Base-by-base conservation (phyloP, 2,113 vertebrate genomes). In the Psettodes erumei region DNA sequence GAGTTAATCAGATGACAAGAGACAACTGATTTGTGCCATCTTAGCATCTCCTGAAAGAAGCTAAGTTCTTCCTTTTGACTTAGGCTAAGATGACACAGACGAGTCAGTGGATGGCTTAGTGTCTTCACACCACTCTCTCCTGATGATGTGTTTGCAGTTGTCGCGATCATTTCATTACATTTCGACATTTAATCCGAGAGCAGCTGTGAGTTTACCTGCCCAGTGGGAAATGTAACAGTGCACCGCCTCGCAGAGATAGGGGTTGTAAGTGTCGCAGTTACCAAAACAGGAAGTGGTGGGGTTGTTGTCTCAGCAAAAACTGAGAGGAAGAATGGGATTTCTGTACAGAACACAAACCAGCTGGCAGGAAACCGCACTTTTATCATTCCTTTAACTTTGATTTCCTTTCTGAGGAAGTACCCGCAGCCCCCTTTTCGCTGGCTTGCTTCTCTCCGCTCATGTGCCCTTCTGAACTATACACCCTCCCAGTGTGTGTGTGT, bases 291-390 rank as follows among this genome's bases (percentile, higher is more conserved):
- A 94, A 94, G 86, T 79, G 74, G 68, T 67, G 56, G 35, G 63
- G 86, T 91, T 92, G 91, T 94, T 93, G 89, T 90, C 88, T 94
- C 93, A 95, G 93, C 93, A 93, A 86, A 91, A 90, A 87, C 58
- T 15, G 71, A 92, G 87, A 92, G 93, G 93, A 94, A 92, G 90
- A 93, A 74, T 86, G 87, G 88, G 90, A 94, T 93, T 93, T 90
- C 90, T 91, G 88, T 79, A 64, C 90, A 77, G 86, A 94, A 94
- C 90, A 90, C 90, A 86, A 90, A 93, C 63, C 93, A 95, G 93
- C 94, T 95, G 94, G 88, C 93, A 95, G 95, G 94, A 95, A 95
- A 91, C 90, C 63, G 35, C 83, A 81, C 89, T 92, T 88, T 88
- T 90, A 93, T 89, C 89, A 91, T 90, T 92, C 89, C 87, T 90